A percentile compares a stretch with the other conserved stretches of the same genome.
phyloP scores from a whole-genome alignment of 2,888 invertebrate species.

The Conistra vaccinii region DNA sequence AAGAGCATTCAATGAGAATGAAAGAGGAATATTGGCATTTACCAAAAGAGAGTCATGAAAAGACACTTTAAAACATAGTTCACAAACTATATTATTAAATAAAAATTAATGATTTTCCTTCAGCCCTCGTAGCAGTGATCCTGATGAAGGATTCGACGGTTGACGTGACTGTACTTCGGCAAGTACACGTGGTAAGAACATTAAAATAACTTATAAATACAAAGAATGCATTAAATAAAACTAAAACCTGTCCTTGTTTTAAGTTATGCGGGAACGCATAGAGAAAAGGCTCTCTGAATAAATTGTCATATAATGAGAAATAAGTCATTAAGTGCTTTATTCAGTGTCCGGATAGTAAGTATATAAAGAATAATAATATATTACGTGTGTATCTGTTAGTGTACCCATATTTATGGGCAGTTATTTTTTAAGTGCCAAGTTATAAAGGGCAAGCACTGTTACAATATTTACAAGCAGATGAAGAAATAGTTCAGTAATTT shows the following conservation, averaged over 20 bases:
- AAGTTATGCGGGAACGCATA: constrained; percentile 33
- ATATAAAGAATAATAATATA: neutral
- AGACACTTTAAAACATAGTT: neutral
- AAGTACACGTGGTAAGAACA: constrained; percentile 87
- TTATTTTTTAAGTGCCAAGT: neutral
- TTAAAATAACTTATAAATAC: constrained; percentile 31
- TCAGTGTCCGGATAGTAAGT: neutral
- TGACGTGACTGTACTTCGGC: constrained; percentile 85
- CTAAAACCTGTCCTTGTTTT: neutral
- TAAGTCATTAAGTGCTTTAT: constrained; percentile 2
- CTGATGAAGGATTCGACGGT: constrained; percentile 86
- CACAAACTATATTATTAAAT: neutral
- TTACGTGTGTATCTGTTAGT: neutral
- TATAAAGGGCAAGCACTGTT: neutral
- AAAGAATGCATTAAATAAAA: neutral
- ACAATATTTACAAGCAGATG: neutral
- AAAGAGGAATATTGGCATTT: too few species aligned
- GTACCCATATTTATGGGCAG: neutral
- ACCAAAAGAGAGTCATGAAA: neutral
- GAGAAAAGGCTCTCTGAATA: constrained; percentile 28
- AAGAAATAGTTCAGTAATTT: neutral
- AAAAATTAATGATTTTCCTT: constrained; percentile 43
- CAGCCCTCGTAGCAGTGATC: constrained; percentile 90
- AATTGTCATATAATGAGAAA: constrained; percentile 18
- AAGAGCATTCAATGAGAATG: neutral